Evolutionary conservation across 1,140 invertebrate species (phyloP), one percentile per base, ranked within the genome.

Genomic region (Neodiprion virginianus): DNA sequence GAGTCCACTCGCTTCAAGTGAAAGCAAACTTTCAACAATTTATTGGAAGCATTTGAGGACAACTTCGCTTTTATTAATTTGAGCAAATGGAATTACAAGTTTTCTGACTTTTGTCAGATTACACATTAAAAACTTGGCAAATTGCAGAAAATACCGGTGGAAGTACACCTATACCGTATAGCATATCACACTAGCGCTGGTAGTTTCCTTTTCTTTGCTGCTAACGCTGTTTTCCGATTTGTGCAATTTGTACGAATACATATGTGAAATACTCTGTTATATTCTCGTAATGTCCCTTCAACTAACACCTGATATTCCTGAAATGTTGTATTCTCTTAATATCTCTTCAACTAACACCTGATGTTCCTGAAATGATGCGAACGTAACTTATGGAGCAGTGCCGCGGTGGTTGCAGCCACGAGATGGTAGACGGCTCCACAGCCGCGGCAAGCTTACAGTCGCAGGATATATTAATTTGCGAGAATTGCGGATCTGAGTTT

Each of bases 391-490:
- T 85, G 82, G 81, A 87, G 87, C 84, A 88, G 87, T 84, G 85
- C 87, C 82, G 87, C 87, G 81, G 87, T 88, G 83, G 86, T 88
- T 83, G 86, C 87, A 84, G 86, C 87, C 80, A 87, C 87, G 80
- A 88, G 87, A 85, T 88, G 87, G 87, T 88, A 88, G 86, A 80
- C 78, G 79, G 75, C 72, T 76, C 82, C 78, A 79, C 84, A 83
- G 82, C 83, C 73, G 79, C 79, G 47, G 69, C 75, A 53, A 72
- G 73, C 68, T 67, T 74, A 66, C 8, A 61, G 53, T 61, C 53
- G 53, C 53, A 61, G 53, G 53, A 61, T 61, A 17, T 61, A 17
- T 61, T 17, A 14, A n/a, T 47, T 28, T 71, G 23, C 40, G 70
- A 49, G 70, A 71, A 50, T 23, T 71, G 70, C 21, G 40, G 70